Evolutionary conservation across 2,888 invertebrate species (phyloP).

Genomic region (Parasteatoda lunata): DNA sequence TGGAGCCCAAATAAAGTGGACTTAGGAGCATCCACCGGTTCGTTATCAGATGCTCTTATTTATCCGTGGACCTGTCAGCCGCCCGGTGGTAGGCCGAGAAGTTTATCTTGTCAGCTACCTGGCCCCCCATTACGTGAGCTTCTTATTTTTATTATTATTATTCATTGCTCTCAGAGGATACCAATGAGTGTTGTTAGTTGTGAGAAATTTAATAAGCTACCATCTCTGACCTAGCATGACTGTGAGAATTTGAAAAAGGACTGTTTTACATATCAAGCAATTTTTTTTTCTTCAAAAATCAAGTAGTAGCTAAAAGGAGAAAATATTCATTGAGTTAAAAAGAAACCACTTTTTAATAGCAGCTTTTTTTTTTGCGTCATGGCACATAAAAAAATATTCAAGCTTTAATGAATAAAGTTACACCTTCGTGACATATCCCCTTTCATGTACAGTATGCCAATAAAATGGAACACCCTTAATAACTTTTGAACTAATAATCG

Average conservation of each 20-base stretch:
- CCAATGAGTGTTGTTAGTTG: not conserved
- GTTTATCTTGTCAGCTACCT: slow-evolving; percentile 63
- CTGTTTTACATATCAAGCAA: not conserved
- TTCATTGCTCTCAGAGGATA: too few species aligned
- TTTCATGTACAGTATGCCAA: too few species aligned
- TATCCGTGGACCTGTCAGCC: slow-evolving; percentile 47
- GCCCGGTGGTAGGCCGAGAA: slow-evolving; percentile 56
- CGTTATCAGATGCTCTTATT: slow-evolving; percentile 49
- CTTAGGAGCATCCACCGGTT: slow-evolving; percentile 47
- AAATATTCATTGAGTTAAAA: not conserved
- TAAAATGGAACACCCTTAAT: too few species aligned
- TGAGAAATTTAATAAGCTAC: not conserved
- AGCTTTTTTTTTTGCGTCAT: too few species aligned
- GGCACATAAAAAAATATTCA: too few species aligned
- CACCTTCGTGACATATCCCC: too few species aligned
- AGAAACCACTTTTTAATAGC: too few species aligned
- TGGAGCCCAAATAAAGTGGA: slow-evolving; percentile 57
- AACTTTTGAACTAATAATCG: too few species aligned
- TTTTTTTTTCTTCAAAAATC: not conserved
- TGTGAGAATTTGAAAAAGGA: not conserved
- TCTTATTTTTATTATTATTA: too few species aligned
- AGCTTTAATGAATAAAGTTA: too few species aligned
- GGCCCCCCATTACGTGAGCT: slow-evolving; percentile 60
- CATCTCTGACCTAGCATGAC: not conserved
- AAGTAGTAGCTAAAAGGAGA: too few species aligned